Conservation (phyloP, 1,140 invertebrate species). For the Leptopilina boulardi region DNA sequence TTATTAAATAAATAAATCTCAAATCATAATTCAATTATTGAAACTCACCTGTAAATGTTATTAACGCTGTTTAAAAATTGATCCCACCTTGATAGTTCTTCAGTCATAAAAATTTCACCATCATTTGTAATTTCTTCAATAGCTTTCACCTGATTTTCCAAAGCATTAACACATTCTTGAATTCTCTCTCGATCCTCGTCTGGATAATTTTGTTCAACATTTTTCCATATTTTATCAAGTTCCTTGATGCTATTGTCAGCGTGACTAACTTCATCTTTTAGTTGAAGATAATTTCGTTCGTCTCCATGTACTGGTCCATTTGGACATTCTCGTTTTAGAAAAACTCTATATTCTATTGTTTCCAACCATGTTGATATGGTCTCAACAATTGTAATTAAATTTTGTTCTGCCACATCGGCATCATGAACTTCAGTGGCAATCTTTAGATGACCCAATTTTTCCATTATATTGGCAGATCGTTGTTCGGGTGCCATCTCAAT, state of each 20-base stretch:
- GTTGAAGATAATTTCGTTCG: slow-evolving; percentile 62
- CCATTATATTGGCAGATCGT: slow-evolving; percentile 75
- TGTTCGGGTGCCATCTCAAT: slow-evolving; percentile 77
- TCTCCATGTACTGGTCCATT: slow-evolving; percentile 60
- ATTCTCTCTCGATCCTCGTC: slow-evolving; percentile 70
- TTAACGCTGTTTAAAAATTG: slow-evolving; percentile 81
- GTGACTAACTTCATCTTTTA: slow-evolving; percentile 77
- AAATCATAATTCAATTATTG: no score
- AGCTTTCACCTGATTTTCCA: slow-evolving; percentile 73
- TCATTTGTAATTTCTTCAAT: slow-evolving; percentile 76
- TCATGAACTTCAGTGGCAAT: slow-evolving; percentile 81
- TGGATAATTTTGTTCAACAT: slow-evolving; percentile 70
- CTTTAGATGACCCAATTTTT: slow-evolving; percentile 79
- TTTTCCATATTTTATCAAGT: slow-evolving; percentile 63
- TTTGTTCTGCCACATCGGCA: slow-evolving; percentile 80
- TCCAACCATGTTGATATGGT: slow-evolving; percentile 88
- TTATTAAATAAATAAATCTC: no score
- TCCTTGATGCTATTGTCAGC: slow-evolving; percentile 73
- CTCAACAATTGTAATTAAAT: slow-evolving; percentile 84
- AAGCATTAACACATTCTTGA: slow-evolving; percentile 70
- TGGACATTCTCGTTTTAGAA: slow-evolving; percentile 76
- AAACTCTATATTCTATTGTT: slow-evolving; percentile 88
- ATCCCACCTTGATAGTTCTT: slow-evolving; percentile 82
- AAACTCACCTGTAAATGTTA: slow-evolving; percentile 73
- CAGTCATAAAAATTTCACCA: slow-evolving; percentile 77